Percentiles rank a stretch among this genome's conserved stretches.
Conservation (phyloP, 2,113 vertebrate genomes). For the Gopherus evgoodei region DNA sequence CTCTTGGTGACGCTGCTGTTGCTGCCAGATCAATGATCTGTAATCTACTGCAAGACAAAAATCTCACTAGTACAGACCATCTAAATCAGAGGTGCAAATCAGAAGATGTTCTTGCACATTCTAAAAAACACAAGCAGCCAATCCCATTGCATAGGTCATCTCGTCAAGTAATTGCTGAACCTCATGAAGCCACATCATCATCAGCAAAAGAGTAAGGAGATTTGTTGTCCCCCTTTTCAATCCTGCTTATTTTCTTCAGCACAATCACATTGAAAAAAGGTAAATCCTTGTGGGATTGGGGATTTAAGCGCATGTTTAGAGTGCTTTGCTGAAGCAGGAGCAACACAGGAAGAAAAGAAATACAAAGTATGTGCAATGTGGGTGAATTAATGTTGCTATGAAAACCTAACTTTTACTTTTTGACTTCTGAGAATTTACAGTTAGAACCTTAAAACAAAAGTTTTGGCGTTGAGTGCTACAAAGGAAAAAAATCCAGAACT, state of each 20-base stretch:
- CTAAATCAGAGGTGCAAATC: background rate
- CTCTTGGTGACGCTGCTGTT: background rate
- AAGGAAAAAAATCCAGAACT: background rate
- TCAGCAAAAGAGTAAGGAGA: background rate
- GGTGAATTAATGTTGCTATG: fast-evolving
- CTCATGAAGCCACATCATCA: background rate
- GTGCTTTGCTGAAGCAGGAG: background rate
- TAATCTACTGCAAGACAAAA: background rate
- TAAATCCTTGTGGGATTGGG: too few species aligned
- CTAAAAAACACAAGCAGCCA: background rate
- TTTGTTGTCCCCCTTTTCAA: background rate
- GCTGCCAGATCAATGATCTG: background rate
- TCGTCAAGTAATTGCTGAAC: background rate
- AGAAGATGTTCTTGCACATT: background rate
- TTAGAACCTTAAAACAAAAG: background rate
- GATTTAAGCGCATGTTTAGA: background rate
- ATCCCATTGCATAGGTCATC: background rate
- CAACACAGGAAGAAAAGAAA: background rate
- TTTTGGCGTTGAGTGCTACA: background rate
- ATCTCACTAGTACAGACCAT: background rate
- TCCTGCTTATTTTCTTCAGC: background rate
- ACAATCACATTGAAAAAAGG: background rate
- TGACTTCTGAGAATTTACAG: background rate
- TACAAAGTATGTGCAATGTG: fast-evolving
- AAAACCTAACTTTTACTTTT: background rate